Conservation (phyloP, 2,113 vertebrate genomes). For the Coreoperca whiteheadi region DNA sequence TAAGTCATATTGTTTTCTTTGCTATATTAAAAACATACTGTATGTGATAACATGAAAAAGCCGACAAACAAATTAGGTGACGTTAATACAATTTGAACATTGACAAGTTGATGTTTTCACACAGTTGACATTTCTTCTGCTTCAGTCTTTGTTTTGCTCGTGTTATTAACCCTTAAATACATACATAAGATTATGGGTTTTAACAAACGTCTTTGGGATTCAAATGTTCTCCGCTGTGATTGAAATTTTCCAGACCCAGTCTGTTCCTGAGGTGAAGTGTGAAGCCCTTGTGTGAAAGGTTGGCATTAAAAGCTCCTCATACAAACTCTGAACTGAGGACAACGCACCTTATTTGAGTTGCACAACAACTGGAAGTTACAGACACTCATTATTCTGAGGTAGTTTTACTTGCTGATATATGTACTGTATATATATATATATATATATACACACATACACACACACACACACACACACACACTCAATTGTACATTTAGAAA, state of each 20-base stretch:
- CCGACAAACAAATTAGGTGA: neutral
- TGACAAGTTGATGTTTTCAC: neutral
- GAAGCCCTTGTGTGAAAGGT: neutral
- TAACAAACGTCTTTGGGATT: neutral
- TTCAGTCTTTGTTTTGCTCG: neutral
- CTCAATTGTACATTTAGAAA: too few relatives aligned
- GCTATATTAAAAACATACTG: neutral
- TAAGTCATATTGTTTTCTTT: neutral
- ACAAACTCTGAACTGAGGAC: neutral
- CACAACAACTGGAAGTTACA: neutral
- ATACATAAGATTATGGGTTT: slow-evolving; percentile 3
- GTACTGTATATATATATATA: too few relatives aligned
- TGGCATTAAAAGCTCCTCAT: neutral
- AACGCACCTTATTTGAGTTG: too few relatives aligned
- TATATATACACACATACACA: too few relatives aligned
- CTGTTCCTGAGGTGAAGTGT: neutral
- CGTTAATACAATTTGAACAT: neutral
- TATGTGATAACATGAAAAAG: neutral
- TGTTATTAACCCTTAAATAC: neutral
- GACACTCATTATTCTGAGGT: neutral
- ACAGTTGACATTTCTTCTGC: neutral
- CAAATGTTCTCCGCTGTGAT: neutral
- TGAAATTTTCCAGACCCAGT: neutral
- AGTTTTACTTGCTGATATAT: too few relatives aligned
- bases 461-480: too few relatives aligned